Evolutionary conservation across 2,797 vertebrate genomes (phyloP).

Genomic region (Parotocinclus haroldoi): DNA sequence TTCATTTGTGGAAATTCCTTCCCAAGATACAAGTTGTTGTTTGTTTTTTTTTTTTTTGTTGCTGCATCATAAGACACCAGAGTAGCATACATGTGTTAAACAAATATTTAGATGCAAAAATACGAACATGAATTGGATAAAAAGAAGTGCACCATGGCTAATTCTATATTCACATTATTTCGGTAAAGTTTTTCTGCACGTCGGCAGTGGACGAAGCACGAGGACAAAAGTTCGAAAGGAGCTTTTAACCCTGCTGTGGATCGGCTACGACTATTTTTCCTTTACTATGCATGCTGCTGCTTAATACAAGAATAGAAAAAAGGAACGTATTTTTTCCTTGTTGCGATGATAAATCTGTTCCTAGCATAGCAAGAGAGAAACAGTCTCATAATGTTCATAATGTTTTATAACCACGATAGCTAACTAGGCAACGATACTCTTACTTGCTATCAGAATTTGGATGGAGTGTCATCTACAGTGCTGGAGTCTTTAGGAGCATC

Average conservation of each 20-base stretch:
- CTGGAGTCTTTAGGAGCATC: background rate
- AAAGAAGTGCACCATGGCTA: constrained; percentile 84
- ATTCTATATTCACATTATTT: constrained; percentile 22
- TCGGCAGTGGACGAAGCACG: background rate
- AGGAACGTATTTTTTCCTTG: too few relatives aligned
- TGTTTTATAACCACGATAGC: too few relatives aligned
- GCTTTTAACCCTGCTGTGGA: too few relatives aligned
- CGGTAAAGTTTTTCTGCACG: background rate
- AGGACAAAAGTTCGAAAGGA: constrained; percentile 4
- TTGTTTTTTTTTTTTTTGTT: constrained; percentile 74
- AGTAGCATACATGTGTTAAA: constrained; percentile 83
- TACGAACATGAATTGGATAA: constrained; percentile 88
- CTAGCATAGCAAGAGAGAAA: too few relatives aligned
- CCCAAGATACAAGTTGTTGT: constrained; percentile 26
- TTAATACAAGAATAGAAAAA: too few relatives aligned
- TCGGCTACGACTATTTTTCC: too few relatives aligned
- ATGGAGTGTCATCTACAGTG: background rate
- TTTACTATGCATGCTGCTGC: background rate
- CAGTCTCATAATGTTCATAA: too few relatives aligned
- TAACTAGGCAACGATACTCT: too few relatives aligned
- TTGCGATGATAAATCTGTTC: too few relatives aligned
- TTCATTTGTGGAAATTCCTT: background rate
- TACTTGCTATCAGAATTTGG: background rate
- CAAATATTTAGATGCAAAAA: constrained; percentile 99
- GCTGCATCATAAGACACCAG: constrained; percentile 83